phyloP scores from a whole-genome alignment of 2,797 vertebrate genomes.

The Leuciscus waleckii region DNA sequence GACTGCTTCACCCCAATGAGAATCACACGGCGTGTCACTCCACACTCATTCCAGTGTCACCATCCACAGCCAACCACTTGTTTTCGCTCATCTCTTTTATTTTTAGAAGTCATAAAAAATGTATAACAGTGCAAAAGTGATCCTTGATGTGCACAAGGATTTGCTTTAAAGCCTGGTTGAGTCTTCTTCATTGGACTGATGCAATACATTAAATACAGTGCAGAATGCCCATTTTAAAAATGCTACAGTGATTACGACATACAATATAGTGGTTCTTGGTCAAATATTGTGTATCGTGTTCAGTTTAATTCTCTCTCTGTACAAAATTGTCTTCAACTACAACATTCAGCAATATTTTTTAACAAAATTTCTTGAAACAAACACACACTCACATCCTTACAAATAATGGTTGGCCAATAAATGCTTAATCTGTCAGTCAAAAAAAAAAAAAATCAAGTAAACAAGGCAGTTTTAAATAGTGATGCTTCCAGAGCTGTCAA shows the following conservation, averaged over 20 bases:
- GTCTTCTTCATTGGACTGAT: conserved; percentile 6
- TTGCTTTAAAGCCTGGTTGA: conserved; percentile 21
- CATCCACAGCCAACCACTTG: conserved; percentile 12
- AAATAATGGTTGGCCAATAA: background rate
- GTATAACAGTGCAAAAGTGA: conserved; percentile 38
- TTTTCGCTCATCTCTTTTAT: conserved; percentile 52
- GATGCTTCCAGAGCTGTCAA: conserved; percentile 1
- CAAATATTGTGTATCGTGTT: conserved; percentile 11
- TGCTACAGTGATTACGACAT: background rate
- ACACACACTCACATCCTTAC: background rate
- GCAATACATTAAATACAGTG: conserved; percentile 12
- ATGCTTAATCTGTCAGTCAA: background rate
- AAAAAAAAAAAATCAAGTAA: conserved; percentile 12
- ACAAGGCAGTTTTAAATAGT: background rate
- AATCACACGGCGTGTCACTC: conserved; percentile 51
- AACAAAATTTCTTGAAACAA: background rate
- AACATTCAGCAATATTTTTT: background rate
- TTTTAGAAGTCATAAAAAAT: conserved; percentile 49
- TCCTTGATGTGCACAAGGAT: background rate
- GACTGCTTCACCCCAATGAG: conserved; percentile 37
- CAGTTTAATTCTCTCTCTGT: background rate
- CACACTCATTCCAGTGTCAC: conserved; percentile 53
- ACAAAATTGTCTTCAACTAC: background rate
- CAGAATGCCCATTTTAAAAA: background rate
- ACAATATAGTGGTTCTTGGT: background rate